Base-by-base conservation (phyloP, 2,888 invertebrate species). In the Congeria kusceri region DNA sequence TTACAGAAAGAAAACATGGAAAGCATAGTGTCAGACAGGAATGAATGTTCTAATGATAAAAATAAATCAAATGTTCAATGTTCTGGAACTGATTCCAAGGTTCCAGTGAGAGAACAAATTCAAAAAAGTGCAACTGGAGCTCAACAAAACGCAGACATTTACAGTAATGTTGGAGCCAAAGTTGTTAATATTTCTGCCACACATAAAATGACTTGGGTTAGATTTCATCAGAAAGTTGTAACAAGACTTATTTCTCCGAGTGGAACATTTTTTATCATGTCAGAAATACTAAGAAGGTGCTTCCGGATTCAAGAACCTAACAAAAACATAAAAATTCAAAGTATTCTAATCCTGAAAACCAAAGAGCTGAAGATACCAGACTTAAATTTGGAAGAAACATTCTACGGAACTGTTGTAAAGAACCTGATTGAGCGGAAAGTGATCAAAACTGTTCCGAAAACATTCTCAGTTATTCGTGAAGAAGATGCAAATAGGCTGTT, bases 161-260 rank as follows among this genome's bases (percentile, higher is more conserved):
- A 32, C 11, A 11, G 32, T 32, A 7, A 11, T 32, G 11, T 32
- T 32, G 32, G 32, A 4, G 11, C 32, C 4, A 32, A 29, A 9
- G 20, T n/a, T 29, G 47, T 28, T 23, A 49, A 49, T 61, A 32
- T 32, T 32, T 32, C 64, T 15, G 64, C 15, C 23, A 57, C 59
- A 27, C 72, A 68, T 28, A 58, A 53, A 57, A 73, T 72, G 59
- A 77, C 77, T 20, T 72, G 77, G 72, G 72, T 72, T 28, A 59
- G 68, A 49, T 77, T 59, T 32, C 77, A 72, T 72, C 68, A 64
- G 2, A 62, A 64, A 63, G 62, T 56, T 28, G 68, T 63, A 23
- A 77, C 72, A 28, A 39, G 27, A 5, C 59, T 68, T 7, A 77
- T 61, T 13, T 66, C 62, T 25, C 70, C 68, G 5, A 47, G 64